Conservation (phyloP, 2,888 invertebrate species). For the Synergus gifuensis region DNA sequence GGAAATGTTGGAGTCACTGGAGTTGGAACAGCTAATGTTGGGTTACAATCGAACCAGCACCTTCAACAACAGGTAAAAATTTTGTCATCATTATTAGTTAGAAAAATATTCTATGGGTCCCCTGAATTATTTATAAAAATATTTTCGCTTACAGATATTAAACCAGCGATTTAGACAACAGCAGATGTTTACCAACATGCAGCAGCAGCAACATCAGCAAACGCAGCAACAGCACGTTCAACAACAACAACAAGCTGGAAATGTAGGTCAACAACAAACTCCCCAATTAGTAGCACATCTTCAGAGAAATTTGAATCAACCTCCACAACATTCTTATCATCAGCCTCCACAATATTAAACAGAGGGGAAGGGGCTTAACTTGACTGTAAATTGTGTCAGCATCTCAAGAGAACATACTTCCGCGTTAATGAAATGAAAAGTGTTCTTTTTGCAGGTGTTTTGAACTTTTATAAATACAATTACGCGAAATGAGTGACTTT, state of each 20-base stretch:
- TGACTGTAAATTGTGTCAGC: conserved; percentile 9
- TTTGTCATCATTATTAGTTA: conserved; percentile 6
- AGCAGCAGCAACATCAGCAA: conserved; percentile 78
- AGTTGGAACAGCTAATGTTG: conserved; percentile 70
- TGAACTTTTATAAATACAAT: conserved; percentile 5
- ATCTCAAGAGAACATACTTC: conserved; percentile 8
- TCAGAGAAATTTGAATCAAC: conserved; percentile 81
- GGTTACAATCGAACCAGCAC: conserved; percentile 81
- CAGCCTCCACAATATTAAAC: conserved; percentile 81
- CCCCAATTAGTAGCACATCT: conserved; percentile 84
- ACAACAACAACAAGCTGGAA: conserved; percentile 70
- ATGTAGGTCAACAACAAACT: conserved; percentile 79
- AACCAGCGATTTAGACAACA: conserved; percentile 83
- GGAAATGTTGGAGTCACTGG: conserved; percentile 73
- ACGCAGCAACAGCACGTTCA: conserved; percentile 79
- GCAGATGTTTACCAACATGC: conserved; percentile 83
- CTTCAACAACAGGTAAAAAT: conserved; percentile 81
- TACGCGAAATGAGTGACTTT: conserved; percentile 1
- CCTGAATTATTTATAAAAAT: conserved; percentile 28
- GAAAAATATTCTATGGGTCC: neutral
- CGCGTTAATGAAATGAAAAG: neutral
- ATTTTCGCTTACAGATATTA: conserved; percentile 64
- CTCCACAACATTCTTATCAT: conserved; percentile 79
- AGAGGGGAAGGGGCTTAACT: conserved; percentile 4
- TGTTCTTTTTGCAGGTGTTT: neutral